Evolutionary conservation across 2,888 invertebrate species (phyloP).

Genomic region (Trichacis sp.): DNA sequence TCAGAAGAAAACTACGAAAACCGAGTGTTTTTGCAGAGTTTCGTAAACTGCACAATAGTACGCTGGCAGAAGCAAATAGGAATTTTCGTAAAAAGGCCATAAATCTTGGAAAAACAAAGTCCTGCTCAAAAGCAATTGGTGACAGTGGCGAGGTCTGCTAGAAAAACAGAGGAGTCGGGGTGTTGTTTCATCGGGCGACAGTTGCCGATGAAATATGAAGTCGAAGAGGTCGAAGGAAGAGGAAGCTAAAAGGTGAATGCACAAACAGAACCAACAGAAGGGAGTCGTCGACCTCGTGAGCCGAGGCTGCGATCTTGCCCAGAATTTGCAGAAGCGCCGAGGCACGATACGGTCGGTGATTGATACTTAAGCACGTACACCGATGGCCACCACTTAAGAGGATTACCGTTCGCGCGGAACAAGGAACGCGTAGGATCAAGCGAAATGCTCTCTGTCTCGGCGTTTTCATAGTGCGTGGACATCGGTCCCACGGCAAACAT

Average conservation of each 20-base stretch:
- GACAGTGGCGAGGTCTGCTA: constrained; percentile 16
- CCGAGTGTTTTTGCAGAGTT: constrained; percentile 41
- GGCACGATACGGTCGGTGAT: constrained; percentile 57
- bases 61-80: constrained; percentile 33
- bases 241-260: constrained; percentile 1
- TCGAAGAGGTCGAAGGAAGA: constrained; percentile 14
- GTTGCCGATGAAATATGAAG: constrained; percentile 36
- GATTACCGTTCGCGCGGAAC: constrained; percentile 60
- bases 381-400: constrained; percentile 64
- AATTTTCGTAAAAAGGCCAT: constrained; percentile 38
- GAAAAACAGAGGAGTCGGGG: constrained; percentile 38
- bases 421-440: constrained; percentile 42
- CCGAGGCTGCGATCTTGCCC: constrained; percentile 36
- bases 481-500: constrained; percentile 46
- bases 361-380: constrained; percentile 64
- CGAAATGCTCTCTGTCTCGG: constrained; percentile 16
- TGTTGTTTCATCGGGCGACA: constrained; percentile 33
- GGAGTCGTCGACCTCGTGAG: neutral
- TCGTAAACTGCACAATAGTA: constrained; percentile 36
- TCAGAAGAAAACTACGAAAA: no score
- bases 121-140: constrained; percentile 41
- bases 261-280: neutral
- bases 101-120: constrained; percentile 35
- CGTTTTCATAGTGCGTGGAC: constrained; percentile 40
- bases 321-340: constrained; percentile 35